Base-by-base conservation (phyloP, 2,797 vertebrate species). In the Halcyon smyrnensis region DNA sequence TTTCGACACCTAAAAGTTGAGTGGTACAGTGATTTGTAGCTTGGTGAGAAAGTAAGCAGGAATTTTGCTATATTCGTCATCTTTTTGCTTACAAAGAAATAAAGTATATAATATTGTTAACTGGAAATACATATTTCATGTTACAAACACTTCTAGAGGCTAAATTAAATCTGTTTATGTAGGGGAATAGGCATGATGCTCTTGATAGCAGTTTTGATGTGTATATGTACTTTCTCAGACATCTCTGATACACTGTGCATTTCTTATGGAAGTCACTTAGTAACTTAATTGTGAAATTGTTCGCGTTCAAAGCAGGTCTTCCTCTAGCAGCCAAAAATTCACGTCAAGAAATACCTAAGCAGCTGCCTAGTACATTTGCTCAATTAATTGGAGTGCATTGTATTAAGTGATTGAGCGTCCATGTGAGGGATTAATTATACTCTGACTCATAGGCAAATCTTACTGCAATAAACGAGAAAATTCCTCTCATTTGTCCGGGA, bases 51-150 rank as follows among this genome's bases (percentile, higher is more conserved):
- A 59, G n/a, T 54, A 70, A 70, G 11, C 15, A 50, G 34, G 23
- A 65, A 15, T 64, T 77, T 71, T 78, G 43, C 25, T 54, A 1
- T 46, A 9, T n/a, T 54, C 16, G 7, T 54, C 15, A 41, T 30
- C 19, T 69, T 63, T 68, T 32, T 51, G 48, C 48, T 90, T 95
- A 51, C 14, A 62, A 90, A 88, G 50, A 80, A 81, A 28, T 83
- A 67, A 85, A 81, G 39, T 89, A 20, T 70, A 5, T 90, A 67
- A 69, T 74, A 88, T 95, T 88, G 64, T 62, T 90, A 90, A 87
- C 39, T 89, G 34, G 18, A 32, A 84, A 67, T 84, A 69, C 1
- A 0, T 74, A 75, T 81, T 95, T 70, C 16, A 30, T 60, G 17
- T 28, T 85, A 90, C 39, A 39, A 84, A 76, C 79, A 63, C 71